Evolutionary conservation across 2,113 vertebrate genomes (phyloP), one percentile per base, ranked within the genome.

Genomic region (Pelvicachromis taeniatus): DNA sequence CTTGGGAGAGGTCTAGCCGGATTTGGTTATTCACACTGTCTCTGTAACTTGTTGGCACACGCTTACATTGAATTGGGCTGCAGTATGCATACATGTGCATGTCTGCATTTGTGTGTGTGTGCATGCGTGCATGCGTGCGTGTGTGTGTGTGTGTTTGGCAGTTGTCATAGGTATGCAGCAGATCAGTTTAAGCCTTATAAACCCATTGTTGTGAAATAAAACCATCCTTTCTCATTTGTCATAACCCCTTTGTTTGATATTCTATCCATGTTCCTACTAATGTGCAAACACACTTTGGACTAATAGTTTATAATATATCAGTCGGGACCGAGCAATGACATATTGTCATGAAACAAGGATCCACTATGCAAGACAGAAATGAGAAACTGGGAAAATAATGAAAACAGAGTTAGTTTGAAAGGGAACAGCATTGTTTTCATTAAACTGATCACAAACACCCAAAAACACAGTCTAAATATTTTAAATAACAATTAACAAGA

Each of bases 111-210:
- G 6, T 63, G 53, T 84, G 21, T 83, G 61, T 80, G 80, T 77
- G n/a, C n/a, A n/a, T n/a, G n/a, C n/a, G n/a, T 81, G 56, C 77
- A 79, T 75, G 42, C 26, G 75, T 33, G 31, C 16, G n/a, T 83
- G 50, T 78, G 78, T 63, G 26, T 75, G 78, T 33, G 31, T n/a
- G 35, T 80, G 52, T 29, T 90, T 92, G 93, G 85, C 88, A 17
- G 53, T 86, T 55, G 88, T 87, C 77, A 87, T 86, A 93, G 91
- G 92, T 94, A 94, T 92, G 92, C 91, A 84, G 81, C 91, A 93
- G 93, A 94, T 94, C 91, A 84, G 92, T 92, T 91, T 92, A 91
- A 94, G 91, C 91, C 91, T 90, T 81, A 88, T 89, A 92, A 92
- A 92, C 73, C 93, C 55, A 89, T 94, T 94, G 88, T 94, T 92